These are phyloP conservation scores for Papilio protenor DNA, from an alignment of 2,888 invertebrate species.

Conservation along the genomic window DNA sequence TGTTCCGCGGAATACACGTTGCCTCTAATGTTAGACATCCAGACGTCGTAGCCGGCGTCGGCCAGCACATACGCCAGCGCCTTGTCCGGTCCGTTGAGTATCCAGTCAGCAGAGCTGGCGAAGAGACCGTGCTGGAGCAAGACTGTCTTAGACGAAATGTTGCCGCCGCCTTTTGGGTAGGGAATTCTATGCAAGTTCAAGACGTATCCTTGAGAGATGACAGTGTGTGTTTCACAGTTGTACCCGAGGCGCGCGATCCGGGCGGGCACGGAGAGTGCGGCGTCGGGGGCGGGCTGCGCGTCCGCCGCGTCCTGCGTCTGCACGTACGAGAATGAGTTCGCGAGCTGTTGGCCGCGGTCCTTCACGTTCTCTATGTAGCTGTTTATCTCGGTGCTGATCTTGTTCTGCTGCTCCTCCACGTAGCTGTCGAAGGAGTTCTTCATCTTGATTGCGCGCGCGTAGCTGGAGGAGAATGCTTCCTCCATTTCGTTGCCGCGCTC, in stretches of 20 bases:
- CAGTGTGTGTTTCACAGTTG: constrained; percentile 87
- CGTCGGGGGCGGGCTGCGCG: constrained; percentile 65
- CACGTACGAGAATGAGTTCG: constrained; percentile 61
- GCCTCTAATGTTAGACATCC: constrained; percentile 93
- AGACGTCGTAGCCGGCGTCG: constrained; percentile 89
- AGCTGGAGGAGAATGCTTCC: constrained; percentile 53
- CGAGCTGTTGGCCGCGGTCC: constrained; percentile 59
- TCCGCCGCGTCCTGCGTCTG: constrained; percentile 56
- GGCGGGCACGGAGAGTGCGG: constrained; percentile 67
- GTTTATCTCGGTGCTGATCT: constrained; percentile 61
- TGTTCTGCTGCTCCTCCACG: constrained; percentile 63
- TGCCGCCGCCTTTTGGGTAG: constrained; percentile 60
- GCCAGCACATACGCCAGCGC: constrained; percentile 87
- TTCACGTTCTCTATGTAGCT: constrained; percentile 64
- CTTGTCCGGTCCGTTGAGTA: constrained; percentile 87
- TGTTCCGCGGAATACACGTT: constrained; percentile 90
- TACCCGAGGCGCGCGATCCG: constrained; percentile 85
- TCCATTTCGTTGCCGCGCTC: constrained; percentile 55
- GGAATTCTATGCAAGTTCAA: constrained; percentile 92
- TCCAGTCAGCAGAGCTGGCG: constrained; percentile 91
- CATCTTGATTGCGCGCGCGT: constrained; percentile 57
- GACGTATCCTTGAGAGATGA: constrained; percentile 92
- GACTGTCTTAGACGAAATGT: constrained; percentile 70
- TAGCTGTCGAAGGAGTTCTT: constrained; percentile 63
- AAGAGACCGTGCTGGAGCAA: constrained; percentile 93